Evolutionary conservation across 2,888 invertebrate species (phyloP).

Genomic region (Tenthredo livida): DNA sequence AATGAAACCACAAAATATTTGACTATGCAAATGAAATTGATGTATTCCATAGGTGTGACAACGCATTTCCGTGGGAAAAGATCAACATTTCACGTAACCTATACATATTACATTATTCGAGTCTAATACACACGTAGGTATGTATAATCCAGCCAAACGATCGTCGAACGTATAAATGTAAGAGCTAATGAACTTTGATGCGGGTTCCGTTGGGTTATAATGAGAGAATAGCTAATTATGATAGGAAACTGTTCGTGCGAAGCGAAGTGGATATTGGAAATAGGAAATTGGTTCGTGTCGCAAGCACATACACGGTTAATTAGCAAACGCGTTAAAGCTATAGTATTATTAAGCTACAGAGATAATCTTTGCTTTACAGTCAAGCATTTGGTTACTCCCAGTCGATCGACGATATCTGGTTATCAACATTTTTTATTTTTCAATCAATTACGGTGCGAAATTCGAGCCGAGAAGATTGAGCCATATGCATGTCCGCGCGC

Average conservation of each 20-base stretch:
- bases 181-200: conserved; percentile 47
- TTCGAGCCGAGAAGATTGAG: conserved; percentile 10
- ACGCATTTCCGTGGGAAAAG: background rate
- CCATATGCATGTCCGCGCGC: background rate
- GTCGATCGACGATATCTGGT: background rate
- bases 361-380: conserved; percentile 60
- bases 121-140: background rate
- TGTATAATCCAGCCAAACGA: background rate
- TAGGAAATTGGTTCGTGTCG: conserved; percentile 59
- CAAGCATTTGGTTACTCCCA: conserved; percentile 45
- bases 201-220: conserved; percentile 24
- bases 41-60: background rate
- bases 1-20: background rate
- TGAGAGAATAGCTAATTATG: conserved; percentile 58
- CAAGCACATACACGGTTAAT: conserved; percentile 56
- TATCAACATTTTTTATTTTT: background rate
- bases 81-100: background rate
- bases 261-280: conserved; percentile 68
- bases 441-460: background rate
- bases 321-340: conserved; percentile 60
- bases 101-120: background rate
- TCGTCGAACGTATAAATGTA: conserved; percentile 37
- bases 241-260: conserved; percentile 62
- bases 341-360: conserved; percentile 64
- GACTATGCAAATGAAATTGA: conserved; percentile 12